phyloP scores from a whole-genome alignment of 2,113 vertebrate genomes.

The Beaufortia kweichowensis region DNA sequence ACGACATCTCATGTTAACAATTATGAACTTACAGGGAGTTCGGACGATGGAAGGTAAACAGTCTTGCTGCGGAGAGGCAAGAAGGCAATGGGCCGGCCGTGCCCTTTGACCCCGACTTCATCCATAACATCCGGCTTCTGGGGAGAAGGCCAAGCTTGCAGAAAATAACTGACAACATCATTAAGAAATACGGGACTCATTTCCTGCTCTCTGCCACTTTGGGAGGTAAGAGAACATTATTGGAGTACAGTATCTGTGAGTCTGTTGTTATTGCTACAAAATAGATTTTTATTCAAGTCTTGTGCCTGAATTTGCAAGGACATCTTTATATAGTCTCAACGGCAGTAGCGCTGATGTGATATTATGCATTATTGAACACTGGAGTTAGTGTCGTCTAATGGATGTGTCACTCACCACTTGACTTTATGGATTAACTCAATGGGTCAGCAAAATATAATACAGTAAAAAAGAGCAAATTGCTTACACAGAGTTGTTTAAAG shows the following conservation, averaged over 20 bases:
- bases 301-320: constrained; percentile 2
- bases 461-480: background rate
- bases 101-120: constrained; percentile 78
- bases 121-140: constrained; percentile 74
- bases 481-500: background rate
- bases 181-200: constrained; percentile 82
- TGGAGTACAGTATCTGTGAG: background rate
- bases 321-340: constrained; percentile 11
- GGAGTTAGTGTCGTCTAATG: constrained; percentile 7
- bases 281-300: background rate
- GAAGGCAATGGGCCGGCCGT: constrained; percentile 66
- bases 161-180: constrained; percentile 77
- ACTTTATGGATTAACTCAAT: background rate
- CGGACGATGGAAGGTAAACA: constrained; percentile 84
- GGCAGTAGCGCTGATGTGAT: background rate
- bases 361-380: constrained; percentile 23
- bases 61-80: constrained; percentile 75
- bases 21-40: constrained; percentile 72
- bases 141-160: constrained; percentile 75
- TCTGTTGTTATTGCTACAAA: background rate
- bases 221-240: constrained; percentile 70
- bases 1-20: constrained; percentile 2
- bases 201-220: constrained; percentile 76
- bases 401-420: background rate
- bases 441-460: background rate